Evolutionary conservation across 2,113 vertebrate genomes (phyloP).

Genomic region (Nipponia nippon): DNA sequence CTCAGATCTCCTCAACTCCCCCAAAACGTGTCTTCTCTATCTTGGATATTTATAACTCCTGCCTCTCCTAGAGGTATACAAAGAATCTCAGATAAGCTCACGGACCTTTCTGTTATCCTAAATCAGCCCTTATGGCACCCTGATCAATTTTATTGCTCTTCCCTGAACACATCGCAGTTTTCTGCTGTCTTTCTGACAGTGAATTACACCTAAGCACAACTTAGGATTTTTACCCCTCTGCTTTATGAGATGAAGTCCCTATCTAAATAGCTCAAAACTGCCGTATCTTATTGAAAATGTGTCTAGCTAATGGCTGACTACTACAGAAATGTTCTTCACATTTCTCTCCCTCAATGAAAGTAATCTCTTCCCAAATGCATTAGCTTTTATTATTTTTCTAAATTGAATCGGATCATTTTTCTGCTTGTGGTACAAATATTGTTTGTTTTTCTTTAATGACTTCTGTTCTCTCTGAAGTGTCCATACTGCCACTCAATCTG

Average conservation of each 20-base stretch:
- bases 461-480: background rate
- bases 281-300: background rate
- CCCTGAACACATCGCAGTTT: background rate
- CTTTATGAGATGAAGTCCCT: background rate
- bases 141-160: background rate
- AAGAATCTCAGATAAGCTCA: background rate
- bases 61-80: background rate
- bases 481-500: background rate
- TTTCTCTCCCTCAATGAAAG: conserved; percentile 6
- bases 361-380: conserved; percentile 24
- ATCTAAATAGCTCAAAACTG: background rate
- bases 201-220: background rate
- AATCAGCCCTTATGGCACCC: background rate
- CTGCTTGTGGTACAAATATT: background rate
- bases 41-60: background rate
- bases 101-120: background rate
- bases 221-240: background rate
- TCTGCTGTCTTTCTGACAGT: background rate
- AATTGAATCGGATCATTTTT: conserved; percentile 36
- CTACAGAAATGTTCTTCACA: background rate
- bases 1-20: background rate
- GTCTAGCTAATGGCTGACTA: background rate
- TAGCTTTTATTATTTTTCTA: conserved; percentile 51
- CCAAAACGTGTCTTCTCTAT: background rate
- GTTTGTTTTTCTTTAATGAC: background rate